These are phyloP conservation scores for Cassiopea xamachana DNA, from an alignment of 30 jellyfish, hydroid and myxozoan species.

Conservation along the genomic window DNA sequence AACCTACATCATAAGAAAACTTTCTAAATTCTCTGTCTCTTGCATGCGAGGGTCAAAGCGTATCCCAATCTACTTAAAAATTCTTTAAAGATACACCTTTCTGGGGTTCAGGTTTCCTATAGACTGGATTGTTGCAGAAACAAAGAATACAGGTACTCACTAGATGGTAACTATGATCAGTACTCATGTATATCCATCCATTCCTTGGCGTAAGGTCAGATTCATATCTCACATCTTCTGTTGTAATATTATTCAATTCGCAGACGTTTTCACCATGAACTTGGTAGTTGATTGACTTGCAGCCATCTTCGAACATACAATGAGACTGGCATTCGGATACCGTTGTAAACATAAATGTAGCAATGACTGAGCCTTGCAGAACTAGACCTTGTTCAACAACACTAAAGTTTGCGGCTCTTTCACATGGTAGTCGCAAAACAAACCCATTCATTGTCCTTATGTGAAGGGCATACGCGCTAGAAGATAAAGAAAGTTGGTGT, in stretches of 20 bases:
- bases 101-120: too few relatives aligned
- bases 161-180: conserved; percentile 16
- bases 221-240: conserved; percentile 24
- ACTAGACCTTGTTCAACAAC: neutral
- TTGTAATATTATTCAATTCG: conserved; percentile 41
- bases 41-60: too few relatives aligned
- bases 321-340: conserved; percentile 40
- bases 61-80: too few relatives aligned
- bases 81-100: too few relatives aligned
- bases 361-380: conserved; percentile 49
- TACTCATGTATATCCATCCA: conserved; percentile 54
- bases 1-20: too few relatives aligned
- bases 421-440: conserved; percentile 48
- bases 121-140: too few relatives aligned
- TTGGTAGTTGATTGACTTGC: conserved; percentile 51
- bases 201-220: neutral
- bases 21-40: too few relatives aligned
- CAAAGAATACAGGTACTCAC: neutral
- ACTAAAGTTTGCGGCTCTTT: conserved; percentile 37
- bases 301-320: conserved; percentile 23
- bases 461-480: neutral
- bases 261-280: conserved; percentile 15
- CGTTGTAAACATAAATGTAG: conserved; percentile 5
- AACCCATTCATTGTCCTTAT: neutral
- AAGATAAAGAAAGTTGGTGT: neutral